Percentiles rank a stretch among this genome's conserved stretches.
These are phyloP conservation scores for Otocyon megalotis DNA, from an alignment of 2,113 vertebrate genomes.

Conservation along the genomic window DNA sequence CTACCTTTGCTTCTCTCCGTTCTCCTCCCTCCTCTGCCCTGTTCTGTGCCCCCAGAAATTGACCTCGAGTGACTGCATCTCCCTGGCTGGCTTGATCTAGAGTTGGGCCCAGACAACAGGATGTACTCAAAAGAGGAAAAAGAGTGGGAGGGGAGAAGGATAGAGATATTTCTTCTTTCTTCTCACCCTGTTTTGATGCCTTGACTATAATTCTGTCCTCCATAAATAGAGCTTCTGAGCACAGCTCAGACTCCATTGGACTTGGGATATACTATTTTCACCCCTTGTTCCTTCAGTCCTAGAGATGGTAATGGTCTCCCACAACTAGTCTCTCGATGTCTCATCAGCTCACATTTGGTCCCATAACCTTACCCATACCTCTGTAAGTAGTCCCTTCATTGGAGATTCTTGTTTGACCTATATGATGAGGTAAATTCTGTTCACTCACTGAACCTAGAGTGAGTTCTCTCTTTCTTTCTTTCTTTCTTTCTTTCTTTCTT, in stretches of 20 bases:
- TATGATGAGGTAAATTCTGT: background rate
- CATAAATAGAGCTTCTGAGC: background rate
- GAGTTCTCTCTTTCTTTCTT: background rate
- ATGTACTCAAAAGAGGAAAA: background rate
- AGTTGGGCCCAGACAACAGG: background rate
- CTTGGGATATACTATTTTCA: background rate
- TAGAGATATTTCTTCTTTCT: background rate
- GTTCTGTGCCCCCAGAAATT: background rate
- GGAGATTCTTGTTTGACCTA: background rate
- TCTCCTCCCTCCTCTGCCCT: background rate
- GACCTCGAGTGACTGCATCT: background rate
- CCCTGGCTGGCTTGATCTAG: background rate
- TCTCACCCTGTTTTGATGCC: background rate
- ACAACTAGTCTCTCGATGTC: background rate
- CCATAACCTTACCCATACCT: background rate
- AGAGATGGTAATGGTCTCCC: background rate
- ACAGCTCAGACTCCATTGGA: background rate
- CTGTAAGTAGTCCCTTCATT: background rate
- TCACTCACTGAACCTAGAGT: background rate
- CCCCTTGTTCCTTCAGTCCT: background rate
- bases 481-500: background rate
- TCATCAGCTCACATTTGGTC: background rate
- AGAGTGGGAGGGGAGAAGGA: background rate
- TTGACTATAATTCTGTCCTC: background rate
- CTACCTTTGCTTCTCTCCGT: background rate